Base-by-base conservation (phyloP, 2,888 invertebrate species). In the Enchytraeus crypticus region DNA sequence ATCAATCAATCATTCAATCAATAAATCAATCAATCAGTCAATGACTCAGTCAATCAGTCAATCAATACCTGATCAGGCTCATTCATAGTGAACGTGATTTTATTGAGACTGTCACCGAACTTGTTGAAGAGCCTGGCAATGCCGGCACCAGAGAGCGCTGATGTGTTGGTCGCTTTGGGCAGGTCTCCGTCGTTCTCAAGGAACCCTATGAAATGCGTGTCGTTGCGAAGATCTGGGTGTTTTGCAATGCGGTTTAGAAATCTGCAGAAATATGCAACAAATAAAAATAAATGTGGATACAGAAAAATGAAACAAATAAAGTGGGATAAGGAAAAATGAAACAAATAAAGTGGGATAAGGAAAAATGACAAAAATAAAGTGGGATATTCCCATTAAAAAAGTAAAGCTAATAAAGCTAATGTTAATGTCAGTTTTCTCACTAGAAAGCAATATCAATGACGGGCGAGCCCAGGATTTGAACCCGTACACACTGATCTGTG, bases 61-160 rank as follows among this genome's bases (percentile, higher is more conserved):
- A n/a, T 8, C 3, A 67, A 60, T 59, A 95, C 93, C 72, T 92
- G 89, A 82, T 98, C 98, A 64, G 88, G 90, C 82, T 99, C 98
- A 76, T 97, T 97, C 96, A 98, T 98, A 82, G 90, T 92, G 80
- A 91, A 95, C 0, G 96, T 92, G 72, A 98, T 95, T 82, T 97
- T 97, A 79, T 92, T 93, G 64, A 98, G 92, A 5, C 93, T 93
- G 81, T 96, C 95, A 29, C 95, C 95, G 59, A 97, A 89, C 84
- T 90, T 91, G 79, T 90, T 93, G 78, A 98, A 92, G 18, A 98
- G 83, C 63, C 95, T 85, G 83, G 93, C 85, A 30, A 98, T 89
- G 2, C 95, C 93, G 29, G 95, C 96, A 53, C 95, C 89, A 77
- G 95, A 95, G 23, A 98, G 82, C 0, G 96, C 92, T 0, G 95